These are phyloP conservation scores for Nycticebus coucang DNA, from an alignment of 2,113 vertebrate genomes.

Conservation along the genomic window DNA sequence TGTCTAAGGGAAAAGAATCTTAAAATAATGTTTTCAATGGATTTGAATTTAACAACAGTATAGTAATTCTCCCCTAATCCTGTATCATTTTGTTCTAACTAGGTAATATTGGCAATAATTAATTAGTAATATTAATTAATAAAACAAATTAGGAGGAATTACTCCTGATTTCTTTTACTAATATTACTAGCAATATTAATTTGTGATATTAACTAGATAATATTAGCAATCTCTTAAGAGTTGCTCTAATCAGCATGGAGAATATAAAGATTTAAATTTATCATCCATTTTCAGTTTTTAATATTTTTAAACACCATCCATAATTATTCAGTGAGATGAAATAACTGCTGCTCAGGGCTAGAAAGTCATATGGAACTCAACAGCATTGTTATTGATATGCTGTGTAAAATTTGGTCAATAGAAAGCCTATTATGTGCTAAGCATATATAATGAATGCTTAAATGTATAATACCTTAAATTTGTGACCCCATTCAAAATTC, in stretches of 20 bases:
- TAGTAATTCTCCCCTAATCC: not conserved
- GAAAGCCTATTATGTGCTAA: not conserved
- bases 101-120: not conserved
- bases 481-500: not conserved
- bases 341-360: not conserved
- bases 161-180: too few species aligned
- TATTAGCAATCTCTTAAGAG: not conserved
- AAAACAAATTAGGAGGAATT: too few species aligned
- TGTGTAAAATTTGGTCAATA: not conserved
- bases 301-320: not conserved
- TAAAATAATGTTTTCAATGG: not conserved
- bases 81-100: not conserved
- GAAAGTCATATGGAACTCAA: not conserved
- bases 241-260: not conserved
- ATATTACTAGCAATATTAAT: too few species aligned
- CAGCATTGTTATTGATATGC: not conserved
- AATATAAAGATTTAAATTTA: not conserved
- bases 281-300: not conserved
- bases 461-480: not conserved
- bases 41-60: conserved; percentile 17
- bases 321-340: not conserved
- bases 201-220: not conserved
- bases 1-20: not conserved
- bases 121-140: too few species aligned
- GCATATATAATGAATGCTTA: conserved; percentile 12